These are phyloP conservation scores for Gymnorhina tibicen DNA, from an alignment of 2,113 vertebrate species.

Conservation along the genomic window DNA sequence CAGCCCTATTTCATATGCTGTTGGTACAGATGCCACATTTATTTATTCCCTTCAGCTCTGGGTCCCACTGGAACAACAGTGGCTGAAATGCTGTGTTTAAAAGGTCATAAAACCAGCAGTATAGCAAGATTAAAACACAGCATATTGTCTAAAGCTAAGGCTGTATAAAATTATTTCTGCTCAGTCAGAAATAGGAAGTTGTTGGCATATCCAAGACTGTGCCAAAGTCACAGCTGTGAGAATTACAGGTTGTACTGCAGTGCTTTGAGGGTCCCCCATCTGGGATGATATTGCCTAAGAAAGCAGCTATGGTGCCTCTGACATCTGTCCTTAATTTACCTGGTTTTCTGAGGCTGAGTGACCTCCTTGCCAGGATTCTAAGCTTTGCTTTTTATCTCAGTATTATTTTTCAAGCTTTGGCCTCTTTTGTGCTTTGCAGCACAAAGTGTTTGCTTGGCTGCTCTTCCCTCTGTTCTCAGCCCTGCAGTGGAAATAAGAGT, in stretches of 20 bases:
- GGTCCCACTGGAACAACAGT: background rate
- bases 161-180: background rate
- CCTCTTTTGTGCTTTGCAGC: background rate
- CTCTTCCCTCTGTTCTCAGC: background rate
- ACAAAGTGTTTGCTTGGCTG: background rate
- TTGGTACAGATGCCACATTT: background rate
- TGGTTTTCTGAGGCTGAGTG: background rate
- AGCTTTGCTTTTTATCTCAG: background rate
- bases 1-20: background rate
- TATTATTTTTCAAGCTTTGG: background rate
- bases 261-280: background rate
- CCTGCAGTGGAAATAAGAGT: background rate
- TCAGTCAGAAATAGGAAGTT: background rate
- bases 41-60: background rate
- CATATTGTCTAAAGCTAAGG: background rate
- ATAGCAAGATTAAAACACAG: background rate
- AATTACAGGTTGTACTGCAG: background rate
- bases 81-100: background rate
- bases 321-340: background rate
- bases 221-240: background rate
- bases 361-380: background rate
- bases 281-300: background rate
- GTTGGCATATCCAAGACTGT: background rate
- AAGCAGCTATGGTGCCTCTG: background rate
- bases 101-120: background rate